These are phyloP conservation scores for Petrophora chlorosata DNA, from an alignment of 2,888 invertebrate genomes.

Conservation along the genomic window DNA sequence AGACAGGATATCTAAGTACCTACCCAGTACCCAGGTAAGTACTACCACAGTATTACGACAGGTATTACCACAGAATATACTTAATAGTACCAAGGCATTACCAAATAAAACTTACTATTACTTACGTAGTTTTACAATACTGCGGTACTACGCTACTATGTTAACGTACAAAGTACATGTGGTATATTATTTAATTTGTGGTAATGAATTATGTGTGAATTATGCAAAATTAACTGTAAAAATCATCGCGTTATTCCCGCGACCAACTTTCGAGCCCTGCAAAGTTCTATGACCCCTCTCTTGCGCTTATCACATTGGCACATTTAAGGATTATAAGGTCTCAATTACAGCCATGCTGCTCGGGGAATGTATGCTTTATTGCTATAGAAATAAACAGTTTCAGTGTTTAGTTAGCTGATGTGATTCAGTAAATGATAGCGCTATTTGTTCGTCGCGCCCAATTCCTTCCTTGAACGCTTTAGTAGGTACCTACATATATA, in stretches of 20 bases:
- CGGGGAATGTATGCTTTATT: conserved; percentile 36
- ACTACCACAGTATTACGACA: too few species aligned
- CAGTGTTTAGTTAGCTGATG: conserved; percentile 27
- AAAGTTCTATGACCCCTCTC: conserved; percentile 77
- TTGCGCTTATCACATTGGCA: conserved; percentile 69
- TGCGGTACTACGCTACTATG: too few species aligned
- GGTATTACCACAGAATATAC: too few species aligned
- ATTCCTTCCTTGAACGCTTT: conserved; percentile 39
- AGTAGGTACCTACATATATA: background rate
- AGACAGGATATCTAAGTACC: too few species aligned
- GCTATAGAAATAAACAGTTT: conserved; percentile 31
- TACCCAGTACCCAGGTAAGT: too few species aligned
- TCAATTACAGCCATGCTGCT: conserved; percentile 38
- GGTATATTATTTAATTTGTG: too few species aligned
- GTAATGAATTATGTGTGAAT: too few species aligned
- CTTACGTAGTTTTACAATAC: too few species aligned
- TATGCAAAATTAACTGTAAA: conserved; percentile 27
- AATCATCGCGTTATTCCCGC: conserved; percentile 40
- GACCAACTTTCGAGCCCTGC: conserved; percentile 53
- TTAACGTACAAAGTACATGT: too few species aligned
- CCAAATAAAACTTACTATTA: too few species aligned
- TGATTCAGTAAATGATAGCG: conserved; percentile 55
- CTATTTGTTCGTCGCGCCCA: conserved; percentile 52
- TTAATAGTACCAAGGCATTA: too few species aligned
- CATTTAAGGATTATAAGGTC: conserved; percentile 49